Conservation (phyloP, 2,113 vertebrate genomes). For the Octodon degus region DNA sequence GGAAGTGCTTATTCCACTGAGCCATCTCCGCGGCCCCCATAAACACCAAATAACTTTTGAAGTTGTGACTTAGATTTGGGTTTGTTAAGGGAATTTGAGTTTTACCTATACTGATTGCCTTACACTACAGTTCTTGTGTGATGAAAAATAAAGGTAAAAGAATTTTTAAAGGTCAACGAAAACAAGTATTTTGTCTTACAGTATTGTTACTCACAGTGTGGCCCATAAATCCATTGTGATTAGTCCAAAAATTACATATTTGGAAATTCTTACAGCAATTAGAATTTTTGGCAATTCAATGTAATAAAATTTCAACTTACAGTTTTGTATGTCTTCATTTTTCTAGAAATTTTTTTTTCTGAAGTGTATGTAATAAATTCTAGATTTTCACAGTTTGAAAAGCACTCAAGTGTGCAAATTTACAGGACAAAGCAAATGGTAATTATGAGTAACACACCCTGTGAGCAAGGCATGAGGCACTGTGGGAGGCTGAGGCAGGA, state of each 20-base stretch:
- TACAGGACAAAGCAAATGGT: background rate
- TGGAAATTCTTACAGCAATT: background rate
- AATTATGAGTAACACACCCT: background rate
- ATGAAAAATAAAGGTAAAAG: slow-evolving; percentile 39
- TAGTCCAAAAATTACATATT: slow-evolving; percentile 15
- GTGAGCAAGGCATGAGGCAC: background rate
- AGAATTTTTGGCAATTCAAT: slow-evolving; percentile 29
- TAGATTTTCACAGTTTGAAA: background rate
- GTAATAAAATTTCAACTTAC: slow-evolving; percentile 58
- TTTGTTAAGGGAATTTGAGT: slow-evolving; percentile 25
- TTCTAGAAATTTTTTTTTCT: background rate
- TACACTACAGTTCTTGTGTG: slow-evolving; percentile 3
- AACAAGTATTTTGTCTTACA: slow-evolving; percentile 45
- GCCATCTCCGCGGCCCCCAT: too few species aligned
- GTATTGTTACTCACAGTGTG: background rate
- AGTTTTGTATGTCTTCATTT: slow-evolving; percentile 42
- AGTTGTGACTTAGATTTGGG: background rate
- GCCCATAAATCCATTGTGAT: background rate
- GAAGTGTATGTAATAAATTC: background rate
- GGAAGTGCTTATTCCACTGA: too few species aligned
- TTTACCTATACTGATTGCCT: background rate
- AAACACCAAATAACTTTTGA: background rate
- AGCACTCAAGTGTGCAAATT: background rate
- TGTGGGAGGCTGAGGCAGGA: background rate
- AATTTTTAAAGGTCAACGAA: slow-evolving; percentile 30